Evolutionary conservation across 2,113 vertebrate genomes (phyloP).

Genomic region (Alces alces): DNA sequence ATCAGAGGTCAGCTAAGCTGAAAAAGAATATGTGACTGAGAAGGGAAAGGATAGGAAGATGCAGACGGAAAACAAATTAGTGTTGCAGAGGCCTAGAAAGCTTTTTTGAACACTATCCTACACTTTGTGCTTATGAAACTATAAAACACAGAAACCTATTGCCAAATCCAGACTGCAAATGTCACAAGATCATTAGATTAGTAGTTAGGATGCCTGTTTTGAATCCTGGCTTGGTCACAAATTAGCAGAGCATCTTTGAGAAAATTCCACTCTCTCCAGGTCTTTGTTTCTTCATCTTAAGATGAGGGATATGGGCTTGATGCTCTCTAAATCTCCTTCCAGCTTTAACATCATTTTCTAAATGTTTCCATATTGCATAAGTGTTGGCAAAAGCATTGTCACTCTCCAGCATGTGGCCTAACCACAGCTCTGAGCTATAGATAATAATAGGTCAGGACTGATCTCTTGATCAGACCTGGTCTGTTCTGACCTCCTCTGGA

Average conservation of each 20-base stretch:
- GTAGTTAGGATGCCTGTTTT: background rate
- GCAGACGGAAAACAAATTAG: background rate
- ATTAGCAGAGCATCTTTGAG: background rate
- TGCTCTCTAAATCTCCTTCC: conserved; percentile 6
- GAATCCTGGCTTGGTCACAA: background rate
- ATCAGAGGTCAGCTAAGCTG: background rate
- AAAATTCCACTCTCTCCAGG: background rate
- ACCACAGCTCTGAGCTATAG: conserved; percentile 34
- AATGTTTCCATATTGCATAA: background rate
- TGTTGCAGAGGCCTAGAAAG: background rate
- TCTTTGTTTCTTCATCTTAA: background rate
- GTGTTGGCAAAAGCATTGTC: conserved; percentile 4
- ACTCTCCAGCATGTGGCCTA: conserved; percentile 44
- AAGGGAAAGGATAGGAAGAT: background rate
- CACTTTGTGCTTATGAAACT: conserved; percentile 7
- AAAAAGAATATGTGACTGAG: background rate
- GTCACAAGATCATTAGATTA: background rate
- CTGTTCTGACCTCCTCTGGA: conserved; percentile 43
- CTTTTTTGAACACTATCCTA: background rate
- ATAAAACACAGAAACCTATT: background rate
- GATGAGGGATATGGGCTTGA: background rate
- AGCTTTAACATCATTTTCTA: conserved; percentile 17
- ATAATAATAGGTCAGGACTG: conserved; percentile 54
- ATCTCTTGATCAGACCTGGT: conserved; percentile 43
- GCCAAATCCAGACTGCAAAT: background rate